A percentile compares a stretch with the other conserved stretches of the same genome.
phyloP scores from a whole-genome alignment of 2,797 vertebrate genomes.

The Pteronotus mesoamericanus region DNA sequence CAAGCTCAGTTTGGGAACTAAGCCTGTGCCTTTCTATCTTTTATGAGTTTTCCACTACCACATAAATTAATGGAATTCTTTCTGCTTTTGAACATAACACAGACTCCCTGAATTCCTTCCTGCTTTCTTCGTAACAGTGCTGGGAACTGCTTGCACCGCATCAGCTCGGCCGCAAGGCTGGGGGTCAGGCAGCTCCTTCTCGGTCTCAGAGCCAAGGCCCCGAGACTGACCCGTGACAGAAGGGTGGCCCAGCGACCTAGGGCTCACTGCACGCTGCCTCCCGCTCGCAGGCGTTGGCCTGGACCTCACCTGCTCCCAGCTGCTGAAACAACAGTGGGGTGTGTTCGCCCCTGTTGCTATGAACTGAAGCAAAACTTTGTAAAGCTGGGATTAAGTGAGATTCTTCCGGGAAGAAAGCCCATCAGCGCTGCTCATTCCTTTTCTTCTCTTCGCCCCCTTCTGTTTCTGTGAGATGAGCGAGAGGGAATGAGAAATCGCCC shows the following conservation, averaged over 20 bases:
- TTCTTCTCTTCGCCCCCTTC: not conserved
- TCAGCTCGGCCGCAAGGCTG: not conserved
- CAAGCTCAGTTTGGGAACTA: not conserved
- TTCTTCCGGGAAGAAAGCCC: slow-evolving; percentile 60
- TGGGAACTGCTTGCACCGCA: fast-evolving
- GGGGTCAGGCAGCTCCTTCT: not conserved
- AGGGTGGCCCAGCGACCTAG: fast-evolving
- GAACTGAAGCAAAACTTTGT: slow-evolving; percentile 72
- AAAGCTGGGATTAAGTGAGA: slow-evolving; percentile 61
- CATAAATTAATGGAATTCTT: not conserved
- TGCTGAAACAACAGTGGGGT: slow-evolving; percentile 21
- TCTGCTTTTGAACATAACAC: not conserved
- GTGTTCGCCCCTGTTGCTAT: slow-evolving; percentile 71
- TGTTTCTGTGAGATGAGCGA: not conserved
- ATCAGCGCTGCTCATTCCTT: slow-evolving; percentile 43
- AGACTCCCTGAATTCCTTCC: not conserved
- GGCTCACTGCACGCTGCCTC: not conserved
- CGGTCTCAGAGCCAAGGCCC: not conserved
- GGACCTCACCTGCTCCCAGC: slow-evolving; percentile 63
- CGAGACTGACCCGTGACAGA: fast-evolving
- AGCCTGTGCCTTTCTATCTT: not conserved
- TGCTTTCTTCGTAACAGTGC: not conserved
- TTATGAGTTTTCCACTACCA: not conserved
- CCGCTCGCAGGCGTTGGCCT: slow-evolving; percentile 51
- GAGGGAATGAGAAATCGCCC: not conserved